A percentile compares a stretch with the other conserved stretches of the same genome.
Evolutionary conservation across 2,113 vertebrate species (phyloP).

Genomic region (Labeo catla): DNA sequence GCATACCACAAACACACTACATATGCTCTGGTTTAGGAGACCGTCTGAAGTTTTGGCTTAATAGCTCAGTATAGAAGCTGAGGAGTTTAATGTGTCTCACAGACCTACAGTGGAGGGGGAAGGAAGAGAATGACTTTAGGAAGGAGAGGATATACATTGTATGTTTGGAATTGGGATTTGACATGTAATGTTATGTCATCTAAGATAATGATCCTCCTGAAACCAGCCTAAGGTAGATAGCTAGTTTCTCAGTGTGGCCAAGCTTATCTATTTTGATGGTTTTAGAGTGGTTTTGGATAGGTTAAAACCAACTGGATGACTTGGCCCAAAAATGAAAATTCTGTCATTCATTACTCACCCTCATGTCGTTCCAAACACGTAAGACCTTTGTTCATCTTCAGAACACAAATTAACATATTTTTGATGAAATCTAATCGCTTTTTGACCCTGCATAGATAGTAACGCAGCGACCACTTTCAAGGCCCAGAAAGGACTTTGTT

Average conservation of each 20-base stretch:
- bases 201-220: neutral
- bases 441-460: too few species aligned
- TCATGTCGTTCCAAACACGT: too few species aligned
- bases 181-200: neutral
- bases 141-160: neutral
- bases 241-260: neutral
- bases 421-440: too few species aligned
- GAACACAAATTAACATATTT: too few species aligned
- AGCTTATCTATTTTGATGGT: neutral
- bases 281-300: neutral
- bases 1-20: conserved; percentile 44
- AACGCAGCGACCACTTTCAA: too few species aligned
- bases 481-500: too few species aligned
- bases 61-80: conserved; percentile 20
- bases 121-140: neutral
- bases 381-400: too few species aligned
- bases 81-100: conserved; percentile 13
- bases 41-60: conserved; percentile 29
- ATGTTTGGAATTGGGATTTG: neutral
- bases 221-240: neutral
- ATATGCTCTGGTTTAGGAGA: conserved; percentile 42
- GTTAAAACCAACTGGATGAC: neutral
- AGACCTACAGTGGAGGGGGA: conserved; percentile 14
- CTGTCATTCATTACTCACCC: too few species aligned
- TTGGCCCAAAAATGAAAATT: too few species aligned